Conservation (phyloP, 1,140 invertebrate species). For the Trachelipus rathkii region DNA sequence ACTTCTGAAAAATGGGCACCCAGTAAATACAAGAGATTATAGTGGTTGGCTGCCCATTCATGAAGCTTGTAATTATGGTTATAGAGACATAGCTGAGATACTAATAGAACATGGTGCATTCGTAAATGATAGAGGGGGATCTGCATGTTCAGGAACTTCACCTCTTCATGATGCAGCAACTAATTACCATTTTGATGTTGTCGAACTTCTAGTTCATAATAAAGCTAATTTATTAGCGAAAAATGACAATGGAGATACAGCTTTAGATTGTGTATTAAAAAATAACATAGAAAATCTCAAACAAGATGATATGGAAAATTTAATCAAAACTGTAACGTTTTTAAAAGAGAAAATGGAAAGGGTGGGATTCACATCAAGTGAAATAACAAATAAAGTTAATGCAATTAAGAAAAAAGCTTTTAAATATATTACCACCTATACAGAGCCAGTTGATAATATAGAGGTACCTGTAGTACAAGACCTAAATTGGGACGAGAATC, state of each 20-base stretch:
- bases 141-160: slow-evolving; percentile 68
- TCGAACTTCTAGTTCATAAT: slow-evolving; percentile 58
- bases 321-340: not conserved
- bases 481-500: too few species aligned
- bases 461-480: not conserved
- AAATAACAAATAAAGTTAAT: slow-evolving; percentile 19
- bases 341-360: slow-evolving; percentile 34
- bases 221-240: slow-evolving; percentile 58
- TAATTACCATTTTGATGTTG: slow-evolving; percentile 59
- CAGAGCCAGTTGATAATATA: not conserved
- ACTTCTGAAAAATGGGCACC: slow-evolving; percentile 74
- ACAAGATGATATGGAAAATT: slow-evolving; percentile 8
- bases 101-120: slow-evolving; percentile 74
- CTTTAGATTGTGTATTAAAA: slow-evolving; percentile 53
- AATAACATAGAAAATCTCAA: not conserved
- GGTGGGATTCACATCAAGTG: slow-evolving; percentile 22
- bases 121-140: slow-evolving; percentile 80
- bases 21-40: slow-evolving; percentile 77
- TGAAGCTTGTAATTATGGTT: slow-evolving; percentile 84
- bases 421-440: not conserved
- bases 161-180: slow-evolving; percentile 68
- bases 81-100: slow-evolving; percentile 68
- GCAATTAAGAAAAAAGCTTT: not conserved
- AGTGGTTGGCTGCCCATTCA: slow-evolving; percentile 90
- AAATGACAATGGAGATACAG: slow-evolving; percentile 55